Conservation (phyloP, 2,888 invertebrate species). For the Tenthredo mesomela region DNA sequence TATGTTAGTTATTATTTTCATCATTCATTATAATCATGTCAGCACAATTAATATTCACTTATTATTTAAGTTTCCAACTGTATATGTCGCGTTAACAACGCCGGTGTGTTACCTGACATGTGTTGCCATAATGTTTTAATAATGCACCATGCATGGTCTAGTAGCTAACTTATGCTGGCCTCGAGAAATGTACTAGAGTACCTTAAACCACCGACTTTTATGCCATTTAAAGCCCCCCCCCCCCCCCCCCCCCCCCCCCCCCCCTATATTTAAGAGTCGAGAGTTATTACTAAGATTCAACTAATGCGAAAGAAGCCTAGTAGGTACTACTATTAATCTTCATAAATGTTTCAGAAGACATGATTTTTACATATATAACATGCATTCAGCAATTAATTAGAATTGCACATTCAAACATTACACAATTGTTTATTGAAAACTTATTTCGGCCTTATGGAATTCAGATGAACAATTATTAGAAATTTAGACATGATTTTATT, state of each 20-base stretch:
- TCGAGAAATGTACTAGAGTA: constrained; percentile 31
- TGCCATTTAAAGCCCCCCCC: constrained; percentile 23
- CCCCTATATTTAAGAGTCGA: constrained; percentile 7
- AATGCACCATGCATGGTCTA: constrained; percentile 3
- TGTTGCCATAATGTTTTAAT: constrained; percentile 41
- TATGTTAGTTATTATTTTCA: not conserved
- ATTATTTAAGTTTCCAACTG: constrained; percentile 26
- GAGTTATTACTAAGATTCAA: constrained; percentile 1
- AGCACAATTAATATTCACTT: constrained; percentile 18
- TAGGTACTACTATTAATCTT: not conserved
- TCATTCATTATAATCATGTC: constrained; percentile 22
- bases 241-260: too few relatives aligned
- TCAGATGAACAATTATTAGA: not conserved
- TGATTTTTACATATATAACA: not conserved
- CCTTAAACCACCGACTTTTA: constrained; percentile 37
- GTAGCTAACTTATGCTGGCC: not conserved
- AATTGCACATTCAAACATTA: not conserved
- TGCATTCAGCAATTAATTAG: not conserved
- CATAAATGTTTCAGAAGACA: not conserved
- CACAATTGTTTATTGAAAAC: not conserved
- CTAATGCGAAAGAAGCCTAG: not conserved
- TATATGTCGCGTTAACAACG: not conserved
- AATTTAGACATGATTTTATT: constrained; percentile 36
- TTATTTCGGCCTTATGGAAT: not conserved
- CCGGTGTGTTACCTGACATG: constrained; percentile 19